These are phyloP conservation scores for Chorisops tibialis DNA, from an alignment of 2,888 invertebrate genomes.

Conservation along the genomic window DNA sequence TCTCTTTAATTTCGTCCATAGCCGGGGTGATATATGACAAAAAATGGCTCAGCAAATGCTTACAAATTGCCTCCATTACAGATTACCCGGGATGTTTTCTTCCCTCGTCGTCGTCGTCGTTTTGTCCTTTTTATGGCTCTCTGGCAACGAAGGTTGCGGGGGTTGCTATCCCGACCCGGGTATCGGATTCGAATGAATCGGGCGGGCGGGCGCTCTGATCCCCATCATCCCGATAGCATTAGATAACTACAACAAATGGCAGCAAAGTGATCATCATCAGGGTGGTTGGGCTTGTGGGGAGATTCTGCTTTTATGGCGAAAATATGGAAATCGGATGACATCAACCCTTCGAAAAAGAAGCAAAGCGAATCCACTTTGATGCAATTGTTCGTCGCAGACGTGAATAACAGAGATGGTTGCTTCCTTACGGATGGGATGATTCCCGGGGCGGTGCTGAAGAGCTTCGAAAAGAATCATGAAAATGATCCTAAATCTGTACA, in stretches of 20 bases:
- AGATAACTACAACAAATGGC: constrained; percentile 31
- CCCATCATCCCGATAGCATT: constrained; percentile 26
- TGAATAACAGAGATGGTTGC: not conserved
- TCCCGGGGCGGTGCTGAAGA: not conserved
- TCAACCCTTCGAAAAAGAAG: constrained; percentile 1
- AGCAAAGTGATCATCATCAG: constrained; percentile 32
- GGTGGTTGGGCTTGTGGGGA: constrained; percentile 29
- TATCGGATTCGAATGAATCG: not conserved
- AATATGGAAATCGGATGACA: constrained; percentile 31
- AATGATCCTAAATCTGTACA: constrained; percentile 30
- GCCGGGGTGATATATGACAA: constrained; percentile 31
- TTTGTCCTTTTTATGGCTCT: not conserved
- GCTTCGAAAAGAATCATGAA: constrained; percentile 4
- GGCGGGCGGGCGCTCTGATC: not conserved
- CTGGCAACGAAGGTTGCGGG: not conserved
- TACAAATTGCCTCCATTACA: constrained; percentile 38
- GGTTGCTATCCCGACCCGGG: not conserved
- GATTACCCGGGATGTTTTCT: constrained; percentile 28
- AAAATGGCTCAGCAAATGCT: constrained; percentile 36
- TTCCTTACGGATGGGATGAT: not conserved
- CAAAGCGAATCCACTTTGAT: not conserved
- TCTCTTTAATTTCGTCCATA: constrained; percentile 8
- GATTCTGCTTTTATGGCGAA: constrained; percentile 29
- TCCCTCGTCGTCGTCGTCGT: not conserved
- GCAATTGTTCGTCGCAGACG: not conserved